Evolutionary conservation across 2,797 vertebrate genomes (phyloP), one percentile per base, ranked within the genome.

Genomic region (Capromys pilorides): DNA sequence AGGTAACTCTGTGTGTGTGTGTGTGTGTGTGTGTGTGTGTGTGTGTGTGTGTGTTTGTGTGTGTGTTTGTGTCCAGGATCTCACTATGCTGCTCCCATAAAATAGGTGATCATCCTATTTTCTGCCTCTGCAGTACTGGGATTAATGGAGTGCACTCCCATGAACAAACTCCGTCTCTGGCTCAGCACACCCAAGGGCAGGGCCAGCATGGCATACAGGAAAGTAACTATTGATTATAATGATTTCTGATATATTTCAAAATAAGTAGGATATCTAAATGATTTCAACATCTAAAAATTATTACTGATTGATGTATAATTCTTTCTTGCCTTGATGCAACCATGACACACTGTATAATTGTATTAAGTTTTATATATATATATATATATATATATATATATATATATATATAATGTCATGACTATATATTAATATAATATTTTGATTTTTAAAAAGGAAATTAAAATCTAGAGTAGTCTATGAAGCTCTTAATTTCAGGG

Each of bases 401-500:
- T n/a, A n/a, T n/a, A n/a, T n/a, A n/a, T n/a, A n/a, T n/a, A n/a
- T n/a, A n/a, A n/a, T n/a, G 0, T 26, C 66, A 64, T 41, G 19
- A 18, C 39, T 1, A 11, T 62, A 21, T 45, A 62, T 54, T 71
- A 87, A 31, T 82, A 64, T 51, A 19, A 61, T 61, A 11, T n/a
- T 8, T 59, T 19, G 73, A 79, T 59, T 14, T 62, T 82, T 11
- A 64, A 57, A 73, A 69, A 69, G 28, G 31, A 51, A 79, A 51
- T 33, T 51, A 51, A 78, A 19, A 59, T 91, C 73, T 91, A 11
- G 0, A 6, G 0, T 62, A 79, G 26, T 13, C 22, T 91, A 2
- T 54, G 41, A 91, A 90, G 22, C 11, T 91, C 10, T 91, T 36
- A 71, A 9, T 94, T 93, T 86, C 73, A 90, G 21, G 9, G 36